A percentile compares a stretch with the other conserved stretches of the same genome.
phyloP scores from a whole-genome alignment of 2,888 invertebrate genomes.

The Hoplodrina ambigua region DNA sequence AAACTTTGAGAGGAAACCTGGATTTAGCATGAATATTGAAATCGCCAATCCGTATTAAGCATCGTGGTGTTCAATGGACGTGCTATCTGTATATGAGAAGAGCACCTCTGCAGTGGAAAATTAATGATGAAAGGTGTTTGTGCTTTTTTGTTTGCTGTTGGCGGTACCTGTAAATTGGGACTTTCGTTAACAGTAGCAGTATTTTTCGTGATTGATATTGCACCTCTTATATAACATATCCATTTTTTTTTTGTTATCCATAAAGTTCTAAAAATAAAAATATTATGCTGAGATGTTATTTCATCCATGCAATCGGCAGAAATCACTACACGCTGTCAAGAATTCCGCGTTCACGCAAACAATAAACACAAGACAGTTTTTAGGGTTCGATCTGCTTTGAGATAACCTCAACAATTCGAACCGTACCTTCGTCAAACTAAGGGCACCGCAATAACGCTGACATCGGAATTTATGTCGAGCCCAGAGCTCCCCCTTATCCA shows the following conservation, averaged over 20 bases:
- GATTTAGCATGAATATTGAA: too few relatives aligned
- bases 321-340: slow-evolving; percentile 64
- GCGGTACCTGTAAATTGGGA: neutral
- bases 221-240: too few relatives aligned
- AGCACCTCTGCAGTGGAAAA: too few relatives aligned
- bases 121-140: too few relatives aligned
- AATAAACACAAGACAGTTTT: slow-evolving; percentile 75
- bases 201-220: neutral
- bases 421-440: slow-evolving; percentile 87
- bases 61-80: too few relatives aligned
- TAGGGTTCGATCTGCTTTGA: slow-evolving; percentile 77
- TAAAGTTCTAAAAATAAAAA: neutral
- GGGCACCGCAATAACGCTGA: slow-evolving; percentile 83
- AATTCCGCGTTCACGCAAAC: slow-evolving; percentile 71
- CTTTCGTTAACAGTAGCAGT: neutral
- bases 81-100: too few relatives aligned
- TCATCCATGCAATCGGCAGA: slow-evolving; percentile 62
- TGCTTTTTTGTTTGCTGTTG: too few relatives aligned
- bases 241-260: too few relatives aligned
- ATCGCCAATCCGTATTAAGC: too few relatives aligned
- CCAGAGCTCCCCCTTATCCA: slow-evolving; percentile 77
- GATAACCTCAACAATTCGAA: slow-evolving; percentile 82
- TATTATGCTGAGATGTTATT: slow-evolving; percentile 55
- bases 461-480: slow-evolving; percentile 86
- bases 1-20: too few relatives aligned